Evolutionary conservation across 2,888 invertebrate genomes (phyloP).

Genomic region (Pristionchus exspectatus): DNA sequence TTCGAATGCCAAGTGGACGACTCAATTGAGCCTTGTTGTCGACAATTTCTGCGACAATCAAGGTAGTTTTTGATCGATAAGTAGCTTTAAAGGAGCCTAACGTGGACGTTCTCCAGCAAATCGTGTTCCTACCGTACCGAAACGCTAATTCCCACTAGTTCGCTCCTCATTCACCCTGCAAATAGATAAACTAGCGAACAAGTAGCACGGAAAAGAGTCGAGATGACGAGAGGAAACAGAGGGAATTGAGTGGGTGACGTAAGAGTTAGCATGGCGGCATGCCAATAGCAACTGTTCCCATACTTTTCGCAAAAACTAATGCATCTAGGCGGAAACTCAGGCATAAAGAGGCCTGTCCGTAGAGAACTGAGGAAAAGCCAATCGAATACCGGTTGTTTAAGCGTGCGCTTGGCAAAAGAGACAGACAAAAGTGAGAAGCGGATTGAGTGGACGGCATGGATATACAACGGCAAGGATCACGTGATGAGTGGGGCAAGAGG

Average conservation of each 20-base stretch:
- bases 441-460: constrained; percentile 9
- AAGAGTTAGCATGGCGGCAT: constrained; percentile 4
- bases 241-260: constrained; percentile 34
- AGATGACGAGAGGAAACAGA: constrained; percentile 34
- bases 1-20: constrained; percentile 14
- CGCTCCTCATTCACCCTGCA: constrained; percentile 7
- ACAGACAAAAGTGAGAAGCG: background rate
- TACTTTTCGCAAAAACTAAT: background rate
- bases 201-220: constrained; percentile 33
- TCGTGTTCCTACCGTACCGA: background rate
- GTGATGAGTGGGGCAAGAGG: background rate
- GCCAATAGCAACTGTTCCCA: background rate
- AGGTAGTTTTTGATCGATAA: background rate
- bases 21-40: constrained; percentile 2
- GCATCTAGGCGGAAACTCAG: background rate
- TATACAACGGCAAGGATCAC: background rate
- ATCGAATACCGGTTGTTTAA: constrained; percentile 40
- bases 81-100: background rate
- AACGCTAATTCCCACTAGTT: constrained; percentile 40
- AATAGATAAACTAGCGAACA: constrained; percentile 10
- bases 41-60: background rate
- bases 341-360: background rate
- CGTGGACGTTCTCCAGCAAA: background rate
- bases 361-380: background rate
- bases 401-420: constrained; percentile 1